phyloP scores from a whole-genome alignment of 2,888 invertebrate species.

The Amblyteles armatorius region DNA sequence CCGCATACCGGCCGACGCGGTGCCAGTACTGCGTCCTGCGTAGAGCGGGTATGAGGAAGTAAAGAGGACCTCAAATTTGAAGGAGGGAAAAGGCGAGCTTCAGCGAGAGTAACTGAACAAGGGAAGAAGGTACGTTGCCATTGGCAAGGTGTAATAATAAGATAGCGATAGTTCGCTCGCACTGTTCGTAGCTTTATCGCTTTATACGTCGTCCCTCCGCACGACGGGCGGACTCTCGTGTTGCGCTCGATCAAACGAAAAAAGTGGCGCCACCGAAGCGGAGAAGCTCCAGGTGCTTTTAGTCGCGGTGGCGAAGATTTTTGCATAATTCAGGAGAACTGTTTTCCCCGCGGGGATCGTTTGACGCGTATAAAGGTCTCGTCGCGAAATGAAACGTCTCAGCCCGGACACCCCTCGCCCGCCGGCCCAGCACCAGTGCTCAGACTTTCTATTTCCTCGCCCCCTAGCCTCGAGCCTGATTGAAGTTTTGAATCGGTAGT shows the following conservation, averaged over 20 bases:
- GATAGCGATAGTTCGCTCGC: background rate
- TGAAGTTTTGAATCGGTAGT: slow-evolving; percentile 65
- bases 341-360: slow-evolving; percentile 64
- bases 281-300: slow-evolving; percentile 12
- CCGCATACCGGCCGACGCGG: too few species aligned
- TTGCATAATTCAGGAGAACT: slow-evolving; percentile 69
- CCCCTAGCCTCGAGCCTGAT: slow-evolving; percentile 62
- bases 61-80: too few species aligned
- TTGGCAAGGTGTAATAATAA: too few species aligned
- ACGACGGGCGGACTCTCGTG: slow-evolving; percentile 27
- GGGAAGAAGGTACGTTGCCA: too few species aligned
- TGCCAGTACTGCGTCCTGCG: too few species aligned
- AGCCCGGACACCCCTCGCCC: slow-evolving; percentile 62
- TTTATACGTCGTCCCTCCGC: slow-evolving; percentile 55
- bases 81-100: too few species aligned
- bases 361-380: slow-evolving; percentile 61
- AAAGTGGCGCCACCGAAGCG: slow-evolving; percentile 22
- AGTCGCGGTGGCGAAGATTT: slow-evolving; percentile 58
- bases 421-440: background rate
- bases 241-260: slow-evolving; percentile 33
- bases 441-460: slow-evolving; percentile 24
- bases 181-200: slow-evolving; percentile 64
- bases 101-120: too few species aligned
- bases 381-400: slow-evolving; percentile 63
- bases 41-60: too few species aligned